Evolutionary conservation across 1,140 invertebrate species (phyloP), one percentile per base, ranked within the genome.

Genomic region (Eumaeus atala): DNA sequence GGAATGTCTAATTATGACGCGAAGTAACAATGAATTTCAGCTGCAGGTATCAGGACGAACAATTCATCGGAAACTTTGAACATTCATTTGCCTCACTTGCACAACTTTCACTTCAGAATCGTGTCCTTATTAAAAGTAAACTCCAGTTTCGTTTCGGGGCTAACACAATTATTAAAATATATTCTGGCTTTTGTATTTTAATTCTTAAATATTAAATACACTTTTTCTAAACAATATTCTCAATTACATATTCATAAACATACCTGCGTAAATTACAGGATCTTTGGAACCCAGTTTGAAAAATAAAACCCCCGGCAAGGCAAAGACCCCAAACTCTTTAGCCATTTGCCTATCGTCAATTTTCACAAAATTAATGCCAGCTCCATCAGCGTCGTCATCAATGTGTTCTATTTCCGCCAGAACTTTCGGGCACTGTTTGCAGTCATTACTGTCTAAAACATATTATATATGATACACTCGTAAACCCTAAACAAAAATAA

Each of bases 281-380:
- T 97, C 95, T 67, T 96, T 96, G 0, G 93, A 93, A 3, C 93
- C 93, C 69, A 94, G 89, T 77, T 96, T 95, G 76, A 96, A 97
- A 84, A 97, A 97, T 0, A 97, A 88, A 56, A 97, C 93, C 1
- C 94, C 95, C 1, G 96, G 96, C 44, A 97, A 84, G 1, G 95
- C 95, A 65, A 95, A 96, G 0, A 97, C 95, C 14, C 95, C 95
- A 62, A 91, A 93, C 58, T 96, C 92, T 77, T 96, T 96, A 1
- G 96, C 92, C 84, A 97, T 90, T 54, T 93, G 90, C 65, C 93
- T 93, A 70, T 97, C 96, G 61, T 96, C 94, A 61, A 97, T 94
- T 83, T 97, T 96, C 0, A 98, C 95, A 69, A 97, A 97, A 71
- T 97, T 95, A 51, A 97, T 97, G 37, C 95, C 96, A 37, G 95